phyloP scores from a whole-genome alignment of 2,888 invertebrate species.

The Pseudeuparius sepicola region DNA sequence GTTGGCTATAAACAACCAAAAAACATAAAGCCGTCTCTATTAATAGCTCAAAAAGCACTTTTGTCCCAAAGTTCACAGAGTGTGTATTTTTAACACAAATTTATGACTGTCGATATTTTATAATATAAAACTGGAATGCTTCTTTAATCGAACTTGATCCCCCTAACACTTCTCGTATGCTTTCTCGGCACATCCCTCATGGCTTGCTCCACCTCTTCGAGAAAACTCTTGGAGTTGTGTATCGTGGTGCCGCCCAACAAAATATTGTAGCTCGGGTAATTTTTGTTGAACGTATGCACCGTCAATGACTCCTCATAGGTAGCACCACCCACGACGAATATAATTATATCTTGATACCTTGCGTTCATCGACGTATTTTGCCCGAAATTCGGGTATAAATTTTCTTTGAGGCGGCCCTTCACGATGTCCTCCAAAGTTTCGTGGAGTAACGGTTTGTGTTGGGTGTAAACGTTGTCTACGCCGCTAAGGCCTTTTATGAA shows the following conservation, averaged over 20 bases:
- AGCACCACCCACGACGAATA: conserved; percentile 92
- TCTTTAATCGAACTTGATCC: conserved; percentile 28
- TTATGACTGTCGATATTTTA: too few species aligned
- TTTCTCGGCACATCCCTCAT: conserved; percentile 53
- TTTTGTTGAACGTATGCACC: conserved; percentile 70
- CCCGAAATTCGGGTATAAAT: conserved; percentile 71
- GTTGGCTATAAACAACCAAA: too few species aligned
- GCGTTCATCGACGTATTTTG: conserved; percentile 43
- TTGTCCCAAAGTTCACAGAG: too few species aligned
- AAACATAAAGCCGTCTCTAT: too few species aligned
- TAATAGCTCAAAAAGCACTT: too few species aligned
- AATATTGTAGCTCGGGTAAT: conserved; percentile 63
- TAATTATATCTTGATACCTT: conserved; percentile 86
- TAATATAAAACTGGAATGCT: conserved; percentile 10
- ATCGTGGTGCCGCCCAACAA: conserved; percentile 86
- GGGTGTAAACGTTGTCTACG: conserved; percentile 98
- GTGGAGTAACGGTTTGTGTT: conserved; percentile 87
- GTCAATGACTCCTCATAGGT: conserved; percentile 92
- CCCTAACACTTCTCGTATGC: conserved; percentile 30
- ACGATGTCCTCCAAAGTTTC: conserved; percentile 84
- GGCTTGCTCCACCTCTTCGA: conserved; percentile 62
- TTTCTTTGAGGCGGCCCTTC: conserved; percentile 82
- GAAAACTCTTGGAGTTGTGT: conserved; percentile 77
- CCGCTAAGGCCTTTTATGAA: conserved; percentile 85
- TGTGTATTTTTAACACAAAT: too few species aligned